Evolutionary conservation across 92 coral and sea anemone genomes (phyloP).

Genomic region (Epizoanthus rinbou): DNA sequence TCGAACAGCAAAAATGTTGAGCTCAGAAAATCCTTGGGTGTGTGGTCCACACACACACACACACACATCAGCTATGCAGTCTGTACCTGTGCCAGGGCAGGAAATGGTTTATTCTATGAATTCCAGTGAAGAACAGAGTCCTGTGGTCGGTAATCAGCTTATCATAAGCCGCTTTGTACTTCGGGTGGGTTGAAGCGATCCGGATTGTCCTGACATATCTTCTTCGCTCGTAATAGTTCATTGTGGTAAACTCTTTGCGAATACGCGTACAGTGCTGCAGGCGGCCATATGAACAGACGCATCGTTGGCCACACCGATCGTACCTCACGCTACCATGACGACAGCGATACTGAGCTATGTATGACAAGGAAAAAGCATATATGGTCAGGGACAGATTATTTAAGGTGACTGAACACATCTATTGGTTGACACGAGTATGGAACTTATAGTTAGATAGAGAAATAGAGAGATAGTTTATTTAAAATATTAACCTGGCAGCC

Average conservation of each 20-base stretch:
- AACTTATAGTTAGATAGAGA: too few relatives aligned
- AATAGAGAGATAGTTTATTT: too few relatives aligned
- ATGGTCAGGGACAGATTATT: neutral
- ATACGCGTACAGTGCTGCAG: slow-evolving; percentile 55
- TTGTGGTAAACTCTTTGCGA: slow-evolving; percentile 62
- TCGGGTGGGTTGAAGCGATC: slow-evolving; percentile 61
- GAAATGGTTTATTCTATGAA: slow-evolving; percentile 39
- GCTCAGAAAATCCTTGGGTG: too few relatives aligned
- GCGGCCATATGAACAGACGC: slow-evolving; percentile 22
- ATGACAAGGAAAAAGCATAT: neutral
- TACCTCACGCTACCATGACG: too few relatives aligned
- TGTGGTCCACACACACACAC: too few relatives aligned
- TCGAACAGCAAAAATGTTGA: too few relatives aligned
- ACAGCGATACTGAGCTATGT: neutral
- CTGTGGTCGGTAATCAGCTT: slow-evolving; percentile 26
- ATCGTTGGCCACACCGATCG: slow-evolving; percentile 21
- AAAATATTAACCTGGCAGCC: too few relatives aligned
- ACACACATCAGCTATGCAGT: too few relatives aligned
- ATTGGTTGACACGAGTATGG: too few relatives aligned
- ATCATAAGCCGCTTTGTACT: slow-evolving; percentile 50
- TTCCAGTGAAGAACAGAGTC: slow-evolving; percentile 32
- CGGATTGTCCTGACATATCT: slow-evolving; percentile 39
- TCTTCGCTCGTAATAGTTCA: slow-evolving; percentile 51
- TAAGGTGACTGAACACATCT: too few relatives aligned
- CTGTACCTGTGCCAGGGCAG: slow-evolving; percentile 50